phyloP scores from a whole-genome alignment of 2,797 vertebrate genomes.

The Danio kyathit region DNA sequence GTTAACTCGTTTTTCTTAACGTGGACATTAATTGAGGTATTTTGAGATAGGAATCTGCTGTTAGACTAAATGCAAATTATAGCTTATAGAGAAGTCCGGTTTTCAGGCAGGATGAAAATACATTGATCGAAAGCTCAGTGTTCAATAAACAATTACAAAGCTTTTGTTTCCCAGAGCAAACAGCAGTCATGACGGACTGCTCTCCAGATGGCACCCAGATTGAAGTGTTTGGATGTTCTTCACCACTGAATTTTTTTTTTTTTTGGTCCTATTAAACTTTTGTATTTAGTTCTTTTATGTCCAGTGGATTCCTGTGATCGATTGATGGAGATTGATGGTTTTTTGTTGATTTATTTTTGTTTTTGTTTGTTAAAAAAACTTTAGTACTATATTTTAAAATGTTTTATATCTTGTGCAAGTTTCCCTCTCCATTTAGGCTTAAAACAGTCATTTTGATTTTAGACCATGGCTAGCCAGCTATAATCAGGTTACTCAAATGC shows the following conservation, averaged over 20 bases:
- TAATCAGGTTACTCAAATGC: neutral
- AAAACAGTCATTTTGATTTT: too few species aligned
- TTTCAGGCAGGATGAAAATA: neutral
- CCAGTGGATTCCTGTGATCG: neutral
- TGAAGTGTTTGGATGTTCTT: neutral
- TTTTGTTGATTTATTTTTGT: neutral
- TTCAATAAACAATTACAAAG: constrained; percentile 8
- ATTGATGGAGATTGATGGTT: neutral
- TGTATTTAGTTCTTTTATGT: neutral
- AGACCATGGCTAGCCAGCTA: neutral
- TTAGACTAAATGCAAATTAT: constrained; percentile 12
- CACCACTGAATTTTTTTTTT: neutral
- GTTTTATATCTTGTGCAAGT: too few species aligned
- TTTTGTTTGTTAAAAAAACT: neutral
- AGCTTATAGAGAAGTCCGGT: constrained; percentile 1
- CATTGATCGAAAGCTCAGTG: constrained; percentile 1
- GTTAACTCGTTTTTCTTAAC: neutral
- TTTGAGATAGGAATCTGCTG: constrained; percentile 5
- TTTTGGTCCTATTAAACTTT: neutral
- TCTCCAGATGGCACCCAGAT: neutral
- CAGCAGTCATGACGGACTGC: neutral
- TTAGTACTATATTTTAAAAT: neutral
- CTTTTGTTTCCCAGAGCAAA: neutral
- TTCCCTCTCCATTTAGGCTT: neutral
- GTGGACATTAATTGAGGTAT: constrained; percentile 10